Percentiles rank a stretch among this genome's conserved stretches.
These are phyloP conservation scores for Leptopilina myrica DNA, from an alignment of 2,888 invertebrate genomes.

Conservation along the genomic window DNA sequence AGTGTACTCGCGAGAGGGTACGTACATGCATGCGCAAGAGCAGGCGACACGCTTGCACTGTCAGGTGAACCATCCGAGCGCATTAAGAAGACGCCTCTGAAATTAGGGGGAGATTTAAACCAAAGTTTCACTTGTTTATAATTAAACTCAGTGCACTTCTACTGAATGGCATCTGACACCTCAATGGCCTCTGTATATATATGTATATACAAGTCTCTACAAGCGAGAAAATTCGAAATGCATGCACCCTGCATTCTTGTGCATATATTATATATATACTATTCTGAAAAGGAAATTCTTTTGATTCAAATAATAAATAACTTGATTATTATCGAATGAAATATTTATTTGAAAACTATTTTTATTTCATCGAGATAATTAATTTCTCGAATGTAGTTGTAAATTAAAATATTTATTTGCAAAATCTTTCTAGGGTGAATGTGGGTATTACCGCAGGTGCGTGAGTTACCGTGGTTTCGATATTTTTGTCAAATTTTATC, in stretches of 20 bases:
- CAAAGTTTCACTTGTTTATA: constrained; percentile 16
- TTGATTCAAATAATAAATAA: no score
- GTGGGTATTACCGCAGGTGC: no score
- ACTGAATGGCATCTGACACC: constrained; percentile 22
- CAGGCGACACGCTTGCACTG: constrained; percentile 42
- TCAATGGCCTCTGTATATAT: constrained; percentile 15
- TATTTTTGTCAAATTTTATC: no score
- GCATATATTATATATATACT: neutral
- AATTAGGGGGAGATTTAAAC: constrained; percentile 51
- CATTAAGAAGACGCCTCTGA: constrained; percentile 51
- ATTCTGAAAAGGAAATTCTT: no score
- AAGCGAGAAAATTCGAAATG: neutral
- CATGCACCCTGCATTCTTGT: neutral
- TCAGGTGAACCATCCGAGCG: constrained; percentile 54
- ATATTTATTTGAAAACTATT: no score
- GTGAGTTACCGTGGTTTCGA: no score
- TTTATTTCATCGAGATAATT: no score
- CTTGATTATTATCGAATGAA: no score
- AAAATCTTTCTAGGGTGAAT: no score
- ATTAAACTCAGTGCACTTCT: constrained; percentile 2
- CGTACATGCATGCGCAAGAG: neutral
- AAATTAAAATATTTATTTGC: no score
- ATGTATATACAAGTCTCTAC: no score
- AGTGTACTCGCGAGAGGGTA: neutral
- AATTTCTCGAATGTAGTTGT: no score